Conservation (phyloP, 2,113 vertebrate species). For the Gambusia affinis region DNA sequence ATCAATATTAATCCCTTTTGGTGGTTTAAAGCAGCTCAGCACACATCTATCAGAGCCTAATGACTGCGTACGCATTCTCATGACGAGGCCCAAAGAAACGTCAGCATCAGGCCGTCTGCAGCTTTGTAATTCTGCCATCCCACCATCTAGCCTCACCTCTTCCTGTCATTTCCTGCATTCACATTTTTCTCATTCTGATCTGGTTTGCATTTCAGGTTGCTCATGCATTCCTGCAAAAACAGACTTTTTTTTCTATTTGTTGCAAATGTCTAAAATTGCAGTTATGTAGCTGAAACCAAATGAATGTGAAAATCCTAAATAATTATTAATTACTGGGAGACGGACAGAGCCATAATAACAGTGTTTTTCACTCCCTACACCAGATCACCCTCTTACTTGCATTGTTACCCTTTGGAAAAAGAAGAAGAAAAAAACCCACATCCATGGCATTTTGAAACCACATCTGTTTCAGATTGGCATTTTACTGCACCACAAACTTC, state of each 20-base stretch:
- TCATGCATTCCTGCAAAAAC: background rate
- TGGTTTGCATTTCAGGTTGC: background rate
- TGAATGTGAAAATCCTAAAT: constrained; percentile 23
- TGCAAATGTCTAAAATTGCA: background rate
- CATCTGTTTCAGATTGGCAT: constrained; percentile 69
- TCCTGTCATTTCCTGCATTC: constrained; percentile 46
- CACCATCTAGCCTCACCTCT: constrained; percentile 43
- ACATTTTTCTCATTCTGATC: constrained; percentile 3
- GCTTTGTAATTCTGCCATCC: constrained; percentile 55
- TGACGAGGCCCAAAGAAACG: constrained; percentile 29
- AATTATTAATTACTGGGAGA: constrained; percentile 8
- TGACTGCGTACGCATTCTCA: constrained; percentile 49
- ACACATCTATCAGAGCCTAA: constrained; percentile 47
- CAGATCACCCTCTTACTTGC: constrained; percentile 39
- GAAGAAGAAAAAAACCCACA: background rate
- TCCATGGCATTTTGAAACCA: constrained; percentile 34
- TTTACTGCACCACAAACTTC: constrained; percentile 62
- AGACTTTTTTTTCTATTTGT: background rate
- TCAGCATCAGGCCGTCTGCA: constrained; percentile 36
- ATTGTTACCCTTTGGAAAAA: constrained; percentile 13
- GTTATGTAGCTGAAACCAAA: constrained; percentile 21
- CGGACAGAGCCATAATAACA: background rate
- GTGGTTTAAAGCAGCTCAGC: constrained; percentile 41
- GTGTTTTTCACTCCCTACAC: constrained; percentile 13
- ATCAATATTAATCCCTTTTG: constrained; percentile 36